These are phyloP conservation scores for Austrolebias charrua DNA, from an alignment of 2,797 vertebrate species.

Conservation along the genomic window DNA sequence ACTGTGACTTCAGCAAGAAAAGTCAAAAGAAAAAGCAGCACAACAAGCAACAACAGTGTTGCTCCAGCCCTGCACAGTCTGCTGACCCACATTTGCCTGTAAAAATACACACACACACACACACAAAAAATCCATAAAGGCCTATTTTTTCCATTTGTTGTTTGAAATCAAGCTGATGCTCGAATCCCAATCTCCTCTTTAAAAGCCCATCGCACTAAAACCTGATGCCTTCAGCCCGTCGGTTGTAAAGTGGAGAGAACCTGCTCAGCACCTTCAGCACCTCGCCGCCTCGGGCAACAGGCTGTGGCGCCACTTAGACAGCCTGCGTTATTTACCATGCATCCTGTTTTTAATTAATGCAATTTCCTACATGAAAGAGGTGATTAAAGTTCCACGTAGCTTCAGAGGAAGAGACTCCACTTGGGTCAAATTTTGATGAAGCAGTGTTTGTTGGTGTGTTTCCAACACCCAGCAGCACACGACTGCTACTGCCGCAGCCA, in stretches of 20 bases:
- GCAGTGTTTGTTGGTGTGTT: constrained; percentile 38
- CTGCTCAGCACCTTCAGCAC: constrained; percentile 47
- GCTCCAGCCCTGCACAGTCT: constrained; percentile 26
- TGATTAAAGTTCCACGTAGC: constrained; percentile 65
- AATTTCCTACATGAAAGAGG: constrained; percentile 74
- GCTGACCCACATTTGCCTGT: constrained; percentile 44
- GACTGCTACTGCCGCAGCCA: background rate
- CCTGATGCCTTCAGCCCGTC: constrained; percentile 36
- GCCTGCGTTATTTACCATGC: constrained; percentile 64
- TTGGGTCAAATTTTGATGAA: constrained; percentile 70
- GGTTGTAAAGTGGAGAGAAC: constrained; percentile 42
- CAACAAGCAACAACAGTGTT: constrained; percentile 4
- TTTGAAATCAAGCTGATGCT: no score
- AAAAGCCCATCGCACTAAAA: constrained; percentile 30
- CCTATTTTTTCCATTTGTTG: no score
- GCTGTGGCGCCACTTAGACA: constrained; percentile 46
- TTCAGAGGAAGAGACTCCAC: constrained; percentile 64
- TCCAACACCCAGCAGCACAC: constrained; percentile 39
- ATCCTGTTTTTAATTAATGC: constrained; percentile 75
- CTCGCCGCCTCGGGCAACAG: constrained; percentile 45
- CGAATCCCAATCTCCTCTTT: constrained; percentile 13
- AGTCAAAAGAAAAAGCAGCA: constrained; percentile 5
- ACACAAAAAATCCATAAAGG: background rate
- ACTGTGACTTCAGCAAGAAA: constrained; percentile 15
- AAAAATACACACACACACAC: constrained; percentile 34